phyloP scores from a whole-genome alignment of 1,140 invertebrate species.

The Trachymyrmex cornetzi region DNA sequence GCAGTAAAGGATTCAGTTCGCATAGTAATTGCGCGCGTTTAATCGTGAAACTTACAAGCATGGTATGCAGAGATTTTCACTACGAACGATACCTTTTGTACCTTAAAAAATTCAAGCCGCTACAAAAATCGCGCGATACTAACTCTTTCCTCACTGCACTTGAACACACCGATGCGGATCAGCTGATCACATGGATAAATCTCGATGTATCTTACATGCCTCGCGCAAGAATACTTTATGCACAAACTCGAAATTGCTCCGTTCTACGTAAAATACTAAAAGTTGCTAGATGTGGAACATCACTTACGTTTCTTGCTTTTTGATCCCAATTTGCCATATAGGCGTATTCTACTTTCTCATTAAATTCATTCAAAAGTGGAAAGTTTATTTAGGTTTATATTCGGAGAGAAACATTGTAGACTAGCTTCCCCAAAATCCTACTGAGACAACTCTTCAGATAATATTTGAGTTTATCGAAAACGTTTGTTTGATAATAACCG shows the following conservation, averaged over 20 bases:
- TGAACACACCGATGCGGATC: neutral
- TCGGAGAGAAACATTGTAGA: neutral
- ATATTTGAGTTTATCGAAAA: neutral
- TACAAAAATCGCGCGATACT: conserved; percentile 7
- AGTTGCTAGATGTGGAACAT: neutral
- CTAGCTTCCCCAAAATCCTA: neutral
- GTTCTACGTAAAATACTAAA: neutral
- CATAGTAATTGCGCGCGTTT: conserved; percentile 4
- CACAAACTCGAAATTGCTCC: neutral
- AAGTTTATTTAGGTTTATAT: neutral
- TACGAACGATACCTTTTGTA: neutral
- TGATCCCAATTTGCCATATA: neutral
- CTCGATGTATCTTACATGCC: conserved; percentile 11
- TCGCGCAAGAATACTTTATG: neutral
- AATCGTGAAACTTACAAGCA: conserved; percentile 24
- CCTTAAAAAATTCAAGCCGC: conserved; percentile 37
- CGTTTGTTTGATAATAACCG: conserved; percentile 22
- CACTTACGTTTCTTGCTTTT: neutral
- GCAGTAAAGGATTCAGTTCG: conserved; percentile 1
- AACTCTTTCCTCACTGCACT: neutral
- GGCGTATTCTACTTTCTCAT: neutral
- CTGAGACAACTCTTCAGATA: neutral
- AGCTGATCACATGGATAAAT: conserved; percentile 22
- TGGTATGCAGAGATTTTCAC: neutral
- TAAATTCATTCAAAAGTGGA: neutral